A percentile compares a stretch with the other conserved stretches of the same genome.
phyloP scores from a whole-genome alignment of 2,888 invertebrate genomes.

The Drosophila lacicola region DNA sequence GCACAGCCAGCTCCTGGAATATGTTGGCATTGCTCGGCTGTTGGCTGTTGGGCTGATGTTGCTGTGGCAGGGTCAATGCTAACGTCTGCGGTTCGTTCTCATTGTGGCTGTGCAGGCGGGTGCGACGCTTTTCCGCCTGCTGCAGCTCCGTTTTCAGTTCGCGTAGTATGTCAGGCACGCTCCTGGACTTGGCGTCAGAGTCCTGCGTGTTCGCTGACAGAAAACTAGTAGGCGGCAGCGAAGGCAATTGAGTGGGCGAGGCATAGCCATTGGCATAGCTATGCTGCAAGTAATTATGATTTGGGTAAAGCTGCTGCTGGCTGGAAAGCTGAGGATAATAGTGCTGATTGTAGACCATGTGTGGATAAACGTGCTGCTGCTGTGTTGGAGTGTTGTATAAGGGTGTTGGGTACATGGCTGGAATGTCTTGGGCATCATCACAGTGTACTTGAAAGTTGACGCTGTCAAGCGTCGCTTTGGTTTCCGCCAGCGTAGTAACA shows the following conservation, averaged over 20 bases:
- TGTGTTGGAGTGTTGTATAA: slow-evolving; percentile 42
- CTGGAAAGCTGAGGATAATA: slow-evolving; percentile 46
- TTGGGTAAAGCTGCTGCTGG: slow-evolving; percentile 65
- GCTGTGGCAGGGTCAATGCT: slow-evolving; percentile 29
- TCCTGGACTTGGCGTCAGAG: slow-evolving; percentile 86
- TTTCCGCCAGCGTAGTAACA: slow-evolving; percentile 66
- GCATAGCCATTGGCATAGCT: slow-evolving; percentile 59
- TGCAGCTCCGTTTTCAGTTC: slow-evolving; percentile 90
- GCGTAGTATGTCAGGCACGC: slow-evolving; percentile 91
- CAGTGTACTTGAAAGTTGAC: slow-evolving; percentile 71
- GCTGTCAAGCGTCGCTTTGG: slow-evolving; percentile 71
- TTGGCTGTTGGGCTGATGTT: slow-evolving; percentile 4
- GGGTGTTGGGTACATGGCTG: slow-evolving; percentile 53
- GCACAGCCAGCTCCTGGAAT: slow-evolving; percentile 74
- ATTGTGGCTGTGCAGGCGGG: slow-evolving; percentile 87
- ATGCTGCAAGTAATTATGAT: slow-evolving; percentile 83
- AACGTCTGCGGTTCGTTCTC: slow-evolving; percentile 57
- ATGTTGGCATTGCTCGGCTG: slow-evolving; percentile 22
- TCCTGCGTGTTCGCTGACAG: slow-evolving; percentile 35
- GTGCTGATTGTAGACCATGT: slow-evolving; percentile 58
- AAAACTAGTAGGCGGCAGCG: slow-evolving; percentile 12
- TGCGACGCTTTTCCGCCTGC: slow-evolving; percentile 86
- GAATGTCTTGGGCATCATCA: slow-evolving; percentile 76
- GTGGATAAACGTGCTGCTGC: slow-evolving; percentile 49
- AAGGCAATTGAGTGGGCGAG: slow-evolving; percentile 48